A percentile compares a stretch with the other conserved stretches of the same genome.
These are phyloP conservation scores for Ifrita kowaldi DNA, from an alignment of 2,113 vertebrate species.

Conservation along the genomic window DNA sequence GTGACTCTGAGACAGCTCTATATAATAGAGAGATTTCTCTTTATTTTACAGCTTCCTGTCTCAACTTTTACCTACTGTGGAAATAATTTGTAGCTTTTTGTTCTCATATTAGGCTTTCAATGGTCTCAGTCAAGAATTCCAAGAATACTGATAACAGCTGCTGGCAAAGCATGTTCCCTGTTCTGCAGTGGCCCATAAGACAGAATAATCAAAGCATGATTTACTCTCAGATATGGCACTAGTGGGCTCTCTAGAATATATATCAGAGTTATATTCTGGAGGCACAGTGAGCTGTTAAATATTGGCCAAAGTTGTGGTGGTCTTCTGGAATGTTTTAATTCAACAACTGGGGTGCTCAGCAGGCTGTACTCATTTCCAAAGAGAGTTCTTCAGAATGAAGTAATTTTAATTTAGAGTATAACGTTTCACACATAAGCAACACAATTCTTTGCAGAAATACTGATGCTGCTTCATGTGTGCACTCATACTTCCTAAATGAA, in stretches of 20 bases:
- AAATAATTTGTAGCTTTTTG: constrained; percentile 70
- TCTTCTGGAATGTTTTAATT: background rate
- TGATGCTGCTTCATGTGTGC: background rate
- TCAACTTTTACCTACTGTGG: constrained; percentile 50
- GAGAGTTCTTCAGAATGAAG: background rate
- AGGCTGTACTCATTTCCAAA: background rate
- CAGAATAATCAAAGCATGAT: background rate
- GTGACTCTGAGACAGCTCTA: constrained; percentile 62
- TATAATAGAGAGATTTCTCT: constrained; percentile 64
- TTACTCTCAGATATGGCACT: background rate
- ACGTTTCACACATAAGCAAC: background rate
- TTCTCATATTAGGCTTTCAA: constrained; percentile 33
- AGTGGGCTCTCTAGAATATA: background rate
- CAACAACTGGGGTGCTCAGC: background rate
- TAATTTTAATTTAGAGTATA: background rate
- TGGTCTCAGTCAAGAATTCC: constrained; percentile 6
- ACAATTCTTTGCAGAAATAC: background rate
- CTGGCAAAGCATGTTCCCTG: constrained; percentile 27
- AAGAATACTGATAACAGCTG: constrained; percentile 11
- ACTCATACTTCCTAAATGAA: background rate
- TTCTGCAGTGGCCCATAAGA: background rate
- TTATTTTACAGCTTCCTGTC: constrained; percentile 57
- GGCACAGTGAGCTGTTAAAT: background rate
- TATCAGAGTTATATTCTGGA: background rate
- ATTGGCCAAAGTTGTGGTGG: background rate